A percentile compares a stretch with the other conserved stretches of the same genome.
These are phyloP conservation scores for Disparrhopalites patrizii DNA, from an alignment of 2,888 invertebrate genomes.

Conservation along the genomic window DNA sequence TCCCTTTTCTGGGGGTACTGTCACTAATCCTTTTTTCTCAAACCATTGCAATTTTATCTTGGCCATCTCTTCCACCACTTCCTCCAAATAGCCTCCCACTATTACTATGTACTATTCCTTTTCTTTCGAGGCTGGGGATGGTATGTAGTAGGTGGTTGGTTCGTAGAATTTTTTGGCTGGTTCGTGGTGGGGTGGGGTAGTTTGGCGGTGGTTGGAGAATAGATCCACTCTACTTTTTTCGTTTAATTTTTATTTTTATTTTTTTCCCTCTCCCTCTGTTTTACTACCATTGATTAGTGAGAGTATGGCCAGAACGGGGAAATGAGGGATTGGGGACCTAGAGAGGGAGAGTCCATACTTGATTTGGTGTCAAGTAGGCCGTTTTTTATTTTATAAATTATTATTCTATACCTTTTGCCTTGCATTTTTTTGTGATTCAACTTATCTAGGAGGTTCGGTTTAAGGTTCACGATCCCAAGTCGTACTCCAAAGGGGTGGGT, in stretches of 20 bases:
- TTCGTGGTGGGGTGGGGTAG: no score
- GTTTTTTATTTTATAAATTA: background rate
- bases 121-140: no score
- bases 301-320: background rate
- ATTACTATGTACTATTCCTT: no score
- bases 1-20: no score
- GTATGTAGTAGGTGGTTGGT: no score
- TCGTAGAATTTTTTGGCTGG: no score
- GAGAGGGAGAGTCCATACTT: background rate
- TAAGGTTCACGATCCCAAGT: conserved; percentile 91
- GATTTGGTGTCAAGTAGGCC: background rate
- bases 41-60: no score
- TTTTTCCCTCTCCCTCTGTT: conserved; percentile 1
- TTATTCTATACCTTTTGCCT: conserved; percentile 8
- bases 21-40: no score
- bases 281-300: no score
- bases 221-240: background rate
- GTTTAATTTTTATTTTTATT: background rate
- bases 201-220: no score
- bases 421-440: conserved; percentile 36
- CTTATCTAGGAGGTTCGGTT: conserved; percentile 85
- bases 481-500: conserved; percentile 80
- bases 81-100: no score
- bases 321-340: background rate
- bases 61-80: no score